Percentiles rank a stretch among this genome's conserved stretches.
phyloP scores from a whole-genome alignment of 1,140 invertebrate genomes.

The Penaeus japonicus region DNA sequence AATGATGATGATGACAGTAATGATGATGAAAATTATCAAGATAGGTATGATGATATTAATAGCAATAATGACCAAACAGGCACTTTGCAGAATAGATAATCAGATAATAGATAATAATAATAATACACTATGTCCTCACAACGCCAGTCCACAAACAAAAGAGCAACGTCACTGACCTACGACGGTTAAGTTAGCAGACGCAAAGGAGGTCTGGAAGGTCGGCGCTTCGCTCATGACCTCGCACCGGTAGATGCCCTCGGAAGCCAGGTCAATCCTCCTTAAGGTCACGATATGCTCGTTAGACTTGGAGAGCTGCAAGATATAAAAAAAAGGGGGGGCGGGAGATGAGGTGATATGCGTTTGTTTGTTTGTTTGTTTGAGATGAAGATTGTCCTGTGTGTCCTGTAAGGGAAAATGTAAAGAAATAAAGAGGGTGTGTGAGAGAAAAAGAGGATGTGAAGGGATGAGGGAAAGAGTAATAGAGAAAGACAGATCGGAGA shows the following conservation, averaged over 20 bases:
- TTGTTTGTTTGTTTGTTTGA: no score
- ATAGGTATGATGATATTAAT: background rate
- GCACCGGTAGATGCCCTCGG: slow-evolving; percentile 31
- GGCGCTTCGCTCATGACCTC: slow-evolving; percentile 46
- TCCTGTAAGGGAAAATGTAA: no score
- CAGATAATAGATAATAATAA: background rate
- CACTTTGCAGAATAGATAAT: no score
- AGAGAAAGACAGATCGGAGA: no score
- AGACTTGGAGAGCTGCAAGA: slow-evolving; percentile 8
- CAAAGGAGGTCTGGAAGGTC: slow-evolving; percentile 17
- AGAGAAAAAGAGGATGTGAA: no score
- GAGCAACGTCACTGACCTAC: slow-evolving; percentile 4
- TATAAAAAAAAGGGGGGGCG: background rate
- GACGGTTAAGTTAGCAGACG: slow-evolving; percentile 2
- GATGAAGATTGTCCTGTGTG: no score
- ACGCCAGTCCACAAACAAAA: background rate
- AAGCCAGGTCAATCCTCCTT: slow-evolving; percentile 9
- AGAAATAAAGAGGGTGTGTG: no score
- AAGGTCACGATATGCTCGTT: slow-evolving; percentile 30
- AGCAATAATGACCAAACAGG: no score
- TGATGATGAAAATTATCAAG: background rate
- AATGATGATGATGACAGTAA: background rate
- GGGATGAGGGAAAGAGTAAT: no score
- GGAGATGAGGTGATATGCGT: no score
- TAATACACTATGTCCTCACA: background rate